Percentiles rank a stretch among this genome's conserved stretches.
phyloP scores from a whole-genome alignment of 2,888 invertebrate species.

The Dascillus cervinus region DNA sequence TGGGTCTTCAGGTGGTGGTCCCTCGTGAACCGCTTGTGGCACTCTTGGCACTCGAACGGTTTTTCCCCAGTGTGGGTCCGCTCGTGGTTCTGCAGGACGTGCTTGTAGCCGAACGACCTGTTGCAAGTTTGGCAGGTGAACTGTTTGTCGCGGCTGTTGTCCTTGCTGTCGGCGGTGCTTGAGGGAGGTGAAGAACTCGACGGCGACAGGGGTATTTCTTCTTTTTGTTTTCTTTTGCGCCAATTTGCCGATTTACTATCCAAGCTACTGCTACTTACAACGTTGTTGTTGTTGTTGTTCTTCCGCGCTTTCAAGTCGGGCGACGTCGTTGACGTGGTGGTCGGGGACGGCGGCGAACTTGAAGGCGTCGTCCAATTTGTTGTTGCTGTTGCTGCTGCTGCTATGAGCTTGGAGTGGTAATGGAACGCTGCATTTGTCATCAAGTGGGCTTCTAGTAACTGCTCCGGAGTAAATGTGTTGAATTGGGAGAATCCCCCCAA shows the following conservation, averaged over 20 bases:
- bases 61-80: constrained; percentile 93
- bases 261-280: constrained; percentile 43
- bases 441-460: constrained; percentile 44
- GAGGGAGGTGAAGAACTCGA: constrained; percentile 45
- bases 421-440: constrained; percentile 51
- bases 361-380: no score
- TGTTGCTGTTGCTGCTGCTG: constrained; percentile 47
- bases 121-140: constrained; percentile 86
- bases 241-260: constrained; percentile 36
- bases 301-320: constrained; percentile 37
- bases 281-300: constrained; percentile 40
- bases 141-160: constrained; percentile 59
- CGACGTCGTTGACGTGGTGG: constrained; percentile 41
- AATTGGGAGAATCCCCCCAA: constrained; percentile 50
- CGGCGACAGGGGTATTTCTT: constrained; percentile 44
- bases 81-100: constrained; percentile 90
- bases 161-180: constrained; percentile 30
- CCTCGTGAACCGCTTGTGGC: constrained; percentile 84
- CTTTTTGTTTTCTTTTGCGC: constrained; percentile 29
- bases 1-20: constrained; percentile 93
- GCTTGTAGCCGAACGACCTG: constrained; percentile 87
- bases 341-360: constrained; percentile 50
- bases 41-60: constrained; percentile 86
- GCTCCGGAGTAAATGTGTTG: constrained; percentile 47
- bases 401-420: constrained; percentile 56